These are phyloP conservation scores for Pungitius pungitius DNA, from an alignment of 2,113 vertebrate genomes.

Conservation along the genomic window DNA sequence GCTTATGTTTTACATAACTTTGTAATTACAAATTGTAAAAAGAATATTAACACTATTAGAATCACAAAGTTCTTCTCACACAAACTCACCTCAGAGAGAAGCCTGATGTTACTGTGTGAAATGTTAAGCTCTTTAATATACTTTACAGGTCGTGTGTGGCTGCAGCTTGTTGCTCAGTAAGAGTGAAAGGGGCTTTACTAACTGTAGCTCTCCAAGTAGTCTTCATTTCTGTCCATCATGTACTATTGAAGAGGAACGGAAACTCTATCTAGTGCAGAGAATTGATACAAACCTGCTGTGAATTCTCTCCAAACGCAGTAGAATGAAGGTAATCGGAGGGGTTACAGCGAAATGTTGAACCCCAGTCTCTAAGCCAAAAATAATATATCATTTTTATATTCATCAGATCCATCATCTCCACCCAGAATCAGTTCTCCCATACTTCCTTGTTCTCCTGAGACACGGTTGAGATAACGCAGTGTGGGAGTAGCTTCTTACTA, in stretches of 20 bases:
- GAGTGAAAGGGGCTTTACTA: constrained; percentile 39
- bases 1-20: constrained; percentile 75
- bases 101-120: constrained; percentile 69
- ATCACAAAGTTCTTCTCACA: constrained; percentile 64
- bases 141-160: constrained; percentile 43
- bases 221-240: constrained; percentile 54
- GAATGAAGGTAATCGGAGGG: constrained; percentile 59
- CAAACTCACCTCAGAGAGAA: constrained; percentile 59
- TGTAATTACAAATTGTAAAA: constrained; percentile 80
- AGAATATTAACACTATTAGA: constrained; percentile 78
- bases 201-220: constrained; percentile 44
- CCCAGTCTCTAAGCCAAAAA: constrained; percentile 43
- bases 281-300: constrained; percentile 72
- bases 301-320: constrained; percentile 70
- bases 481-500: constrained; percentile 39
- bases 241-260: constrained; percentile 43
- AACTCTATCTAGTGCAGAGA: constrained; percentile 61
- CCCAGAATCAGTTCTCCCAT: constrained; percentile 19
- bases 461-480: constrained; percentile 43
- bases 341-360: constrained; percentile 56
- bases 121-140: constrained; percentile 69
- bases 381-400: constrained; percentile 31
- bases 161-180: constrained; percentile 49
- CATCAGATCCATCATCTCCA: constrained; percentile 30
- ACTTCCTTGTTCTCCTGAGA: constrained; percentile 65